Evolutionary conservation across 1,140 invertebrate genomes (phyloP).

Genomic region (Solen grandis): DNA sequence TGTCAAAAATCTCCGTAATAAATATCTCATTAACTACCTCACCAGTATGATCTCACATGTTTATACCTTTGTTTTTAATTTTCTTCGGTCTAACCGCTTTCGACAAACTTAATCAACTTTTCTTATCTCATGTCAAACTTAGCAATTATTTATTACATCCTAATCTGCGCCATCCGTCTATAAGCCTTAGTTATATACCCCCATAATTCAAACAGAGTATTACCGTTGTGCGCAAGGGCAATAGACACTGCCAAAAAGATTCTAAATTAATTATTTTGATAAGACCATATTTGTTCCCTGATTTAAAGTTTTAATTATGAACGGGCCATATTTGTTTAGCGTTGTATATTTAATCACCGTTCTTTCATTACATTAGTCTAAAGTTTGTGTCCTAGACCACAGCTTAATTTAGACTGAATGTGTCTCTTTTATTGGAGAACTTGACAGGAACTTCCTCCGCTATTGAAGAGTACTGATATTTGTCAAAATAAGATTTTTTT

Average conservation of each 20-base stretch:
- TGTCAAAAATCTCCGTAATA: no score
- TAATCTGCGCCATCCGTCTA: neutral
- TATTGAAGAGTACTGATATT: no score
- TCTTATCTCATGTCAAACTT: neutral
- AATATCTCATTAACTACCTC: no score
- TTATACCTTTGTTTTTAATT: neutral
- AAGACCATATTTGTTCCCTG: neutral
- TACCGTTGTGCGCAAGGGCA: neutral
- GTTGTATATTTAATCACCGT: no score
- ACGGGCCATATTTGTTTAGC: neutral
- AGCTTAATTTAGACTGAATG: no score
- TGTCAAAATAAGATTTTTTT: no score
- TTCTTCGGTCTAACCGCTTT: neutral
- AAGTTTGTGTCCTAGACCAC: no score
- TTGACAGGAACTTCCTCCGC: no score
- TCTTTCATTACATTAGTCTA: no score
- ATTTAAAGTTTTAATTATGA: neutral
- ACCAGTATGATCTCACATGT: no score
- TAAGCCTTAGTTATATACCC: neutral
- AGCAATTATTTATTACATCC: neutral
- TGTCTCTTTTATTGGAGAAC: no score
- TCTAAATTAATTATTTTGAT: neutral
- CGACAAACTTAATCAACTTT: neutral
- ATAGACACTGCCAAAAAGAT: neutral
- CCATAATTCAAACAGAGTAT: neutral